These are phyloP conservation scores for Cydia strobilella DNA, from an alignment of 1,140 invertebrate species.

Conservation along the genomic window DNA sequence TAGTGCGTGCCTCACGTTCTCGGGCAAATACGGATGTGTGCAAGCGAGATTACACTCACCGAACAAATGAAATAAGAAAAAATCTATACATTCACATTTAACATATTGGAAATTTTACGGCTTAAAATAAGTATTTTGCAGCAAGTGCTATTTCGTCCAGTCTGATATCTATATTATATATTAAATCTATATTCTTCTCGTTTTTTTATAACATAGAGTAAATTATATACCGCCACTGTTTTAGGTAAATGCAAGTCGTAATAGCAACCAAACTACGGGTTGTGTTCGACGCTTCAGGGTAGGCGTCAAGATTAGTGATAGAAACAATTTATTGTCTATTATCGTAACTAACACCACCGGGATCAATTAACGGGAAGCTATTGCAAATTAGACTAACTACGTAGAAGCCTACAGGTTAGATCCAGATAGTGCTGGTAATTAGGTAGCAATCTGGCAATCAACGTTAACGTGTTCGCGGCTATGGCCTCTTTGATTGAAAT, in stretches of 20 bases:
- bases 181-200: too few relatives aligned
- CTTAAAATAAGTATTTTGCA: too few relatives aligned
- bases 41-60: slow-evolving; percentile 48
- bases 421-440: slow-evolving; percentile 49
- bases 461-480: slow-evolving; percentile 27
- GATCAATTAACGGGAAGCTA: slow-evolving; percentile 76
- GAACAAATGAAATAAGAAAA: slow-evolving; percentile 13
- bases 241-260: background rate
- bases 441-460: slow-evolving; percentile 34
- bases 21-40: slow-evolving; percentile 58
- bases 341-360: slow-evolving; percentile 65
- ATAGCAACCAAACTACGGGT: background rate
- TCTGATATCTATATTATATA: too few relatives aligned
- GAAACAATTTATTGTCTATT: slow-evolving; percentile 78
- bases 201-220: too few relatives aligned
- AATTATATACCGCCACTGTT: background rate
- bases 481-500: slow-evolving; percentile 30
- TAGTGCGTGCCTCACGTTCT: slow-evolving; percentile 74
- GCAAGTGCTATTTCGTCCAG: too few relatives aligned
- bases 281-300: slow-evolving; percentile 34
- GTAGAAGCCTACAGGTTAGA: slow-evolving; percentile 50
- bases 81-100: background rate
- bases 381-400: slow-evolving; percentile 74
- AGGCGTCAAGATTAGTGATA: slow-evolving; percentile 74
- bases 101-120: too few relatives aligned